Percentiles rank a stretch among this genome's conserved stretches.
Evolutionary conservation across 2,113 vertebrate genomes (phyloP).

Genomic region (Nerophis ophidion): DNA sequence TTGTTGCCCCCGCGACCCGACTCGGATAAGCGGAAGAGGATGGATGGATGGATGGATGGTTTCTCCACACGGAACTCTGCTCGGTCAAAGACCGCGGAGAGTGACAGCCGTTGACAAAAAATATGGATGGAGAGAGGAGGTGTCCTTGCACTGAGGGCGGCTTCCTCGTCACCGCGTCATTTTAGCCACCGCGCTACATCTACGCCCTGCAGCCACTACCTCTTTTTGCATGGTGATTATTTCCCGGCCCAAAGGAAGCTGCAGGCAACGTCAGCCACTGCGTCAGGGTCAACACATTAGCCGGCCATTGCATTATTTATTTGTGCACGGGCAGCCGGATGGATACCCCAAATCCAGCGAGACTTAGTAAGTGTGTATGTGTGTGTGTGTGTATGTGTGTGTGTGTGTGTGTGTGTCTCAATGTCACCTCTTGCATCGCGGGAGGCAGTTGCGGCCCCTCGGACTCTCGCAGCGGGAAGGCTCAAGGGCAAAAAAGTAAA

Average conservation of each 20-base stretch:
- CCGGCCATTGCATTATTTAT: conserved; percentile 79
- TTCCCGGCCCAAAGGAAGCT: conserved; percentile 79
- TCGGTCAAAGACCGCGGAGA: conserved; percentile 26
- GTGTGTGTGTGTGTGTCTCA: conserved; percentile 42
- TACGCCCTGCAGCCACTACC: conserved; percentile 38
- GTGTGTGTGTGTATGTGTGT: conserved; percentile 32
- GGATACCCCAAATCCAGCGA: conserved; percentile 65
- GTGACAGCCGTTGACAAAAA: conserved; percentile 36
- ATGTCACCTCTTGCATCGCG: conserved; percentile 67
- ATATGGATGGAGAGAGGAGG: conserved; percentile 28
- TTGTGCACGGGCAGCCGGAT: conserved; percentile 64
- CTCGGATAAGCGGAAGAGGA: no score
- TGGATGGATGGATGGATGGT: no score
- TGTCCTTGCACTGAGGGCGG: conserved; percentile 63
- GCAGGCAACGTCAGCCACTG: conserved; percentile 72
- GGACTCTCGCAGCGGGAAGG: conserved; percentile 46
- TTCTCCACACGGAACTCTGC: conserved; percentile 36
- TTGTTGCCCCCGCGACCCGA: no score
- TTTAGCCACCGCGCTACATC: conserved; percentile 70
- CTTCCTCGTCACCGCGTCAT: conserved; percentile 64
- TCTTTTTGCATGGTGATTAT: conserved; percentile 77
- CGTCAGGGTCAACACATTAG: conserved; percentile 73
- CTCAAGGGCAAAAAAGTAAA: conserved; percentile 56
- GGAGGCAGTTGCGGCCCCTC: conserved; percentile 44
- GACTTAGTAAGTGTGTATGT: conserved; percentile 31